Base-by-base conservation (phyloP, 2,797 vertebrate species). In the Rhyacichthys aspro region DNA sequence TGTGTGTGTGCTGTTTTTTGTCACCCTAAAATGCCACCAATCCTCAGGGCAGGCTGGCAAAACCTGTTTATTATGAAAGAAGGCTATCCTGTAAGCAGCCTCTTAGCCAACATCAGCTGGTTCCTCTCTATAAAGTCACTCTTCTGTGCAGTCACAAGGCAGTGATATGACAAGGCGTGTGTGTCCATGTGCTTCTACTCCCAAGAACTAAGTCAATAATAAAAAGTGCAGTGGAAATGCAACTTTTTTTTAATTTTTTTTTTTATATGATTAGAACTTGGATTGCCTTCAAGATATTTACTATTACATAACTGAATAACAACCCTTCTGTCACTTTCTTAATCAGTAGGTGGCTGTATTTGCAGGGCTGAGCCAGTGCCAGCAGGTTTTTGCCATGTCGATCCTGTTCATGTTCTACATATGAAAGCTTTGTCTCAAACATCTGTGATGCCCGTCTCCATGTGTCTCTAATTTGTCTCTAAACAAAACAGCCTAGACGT, bases 51-150 rank as follows among this genome's bases (percentile, higher is more conserved):
- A 69, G 76, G 82, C 89, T 82, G 77, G 89, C 84, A 83, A 70
- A 92, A 93, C 91, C 88, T 81, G 90, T 92, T 91, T 44, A 50
- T 73, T 43, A 8, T 39, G 54, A 69, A 55, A 78, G 18, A 55
- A 42, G 42, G 55, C 55, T 43, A 36, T 59, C 52, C 60, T 70
- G 55, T 82, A 73, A 72, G 55, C 45, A 64, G 43, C 53, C 47
- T 56, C 23, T 50, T 34, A 47, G 52, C 43, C 43, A 33, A 53
- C 3, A 37, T 74, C 61, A 74, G 68, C 64, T 33, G 43, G 14
- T 59, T n/a, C n/a, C n/a, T 66, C 45, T 50, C 14, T 12, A 17
- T 37, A 33, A 56, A 60, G 23, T 19, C 12, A 48, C 62, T 59
- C 42, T 33, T 49, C 28, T 32, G 34, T 62, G 11, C 42, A 50